Evolutionary conservation across 2,113 vertebrate species (phyloP).

Genomic region (Marmota flaviventris): DNA sequence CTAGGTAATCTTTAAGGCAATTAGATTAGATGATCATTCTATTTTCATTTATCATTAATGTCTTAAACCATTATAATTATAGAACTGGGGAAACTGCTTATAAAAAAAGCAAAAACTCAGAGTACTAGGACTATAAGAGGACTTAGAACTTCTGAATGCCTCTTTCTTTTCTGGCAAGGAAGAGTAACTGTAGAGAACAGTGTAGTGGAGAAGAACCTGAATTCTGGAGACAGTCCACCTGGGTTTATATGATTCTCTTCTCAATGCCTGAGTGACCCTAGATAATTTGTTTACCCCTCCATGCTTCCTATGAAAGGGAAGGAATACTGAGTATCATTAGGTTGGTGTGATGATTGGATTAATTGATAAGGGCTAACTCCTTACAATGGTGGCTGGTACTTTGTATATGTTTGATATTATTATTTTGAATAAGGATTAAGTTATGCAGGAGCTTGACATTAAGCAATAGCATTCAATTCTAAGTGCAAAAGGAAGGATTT

Average conservation of each 20-base stretch:
- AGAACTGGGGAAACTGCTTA: constrained; percentile 16
- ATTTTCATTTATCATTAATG: neutral
- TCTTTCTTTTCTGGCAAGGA: neutral
- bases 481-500: neutral
- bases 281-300: neutral
- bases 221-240: neutral
- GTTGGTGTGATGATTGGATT: neutral
- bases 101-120: neutral
- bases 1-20: neutral
- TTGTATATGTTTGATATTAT: neutral
- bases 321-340: neutral
- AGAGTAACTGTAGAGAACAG: neutral
- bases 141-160: neutral
- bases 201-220: neutral
- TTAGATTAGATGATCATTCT: constrained; percentile 20
- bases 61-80: neutral
- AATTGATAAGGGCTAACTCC: neutral
- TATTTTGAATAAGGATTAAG: neutral
- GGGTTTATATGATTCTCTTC: neutral
- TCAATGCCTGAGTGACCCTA: neutral
- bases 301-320: neutral
- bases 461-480: neutral
- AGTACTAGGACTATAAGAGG: neutral
- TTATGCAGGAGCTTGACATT: neutral
- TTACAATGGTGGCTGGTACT: neutral